Conservation (phyloP, 2,888 invertebrate genomes). For the Eupsilia transversa region DNA sequence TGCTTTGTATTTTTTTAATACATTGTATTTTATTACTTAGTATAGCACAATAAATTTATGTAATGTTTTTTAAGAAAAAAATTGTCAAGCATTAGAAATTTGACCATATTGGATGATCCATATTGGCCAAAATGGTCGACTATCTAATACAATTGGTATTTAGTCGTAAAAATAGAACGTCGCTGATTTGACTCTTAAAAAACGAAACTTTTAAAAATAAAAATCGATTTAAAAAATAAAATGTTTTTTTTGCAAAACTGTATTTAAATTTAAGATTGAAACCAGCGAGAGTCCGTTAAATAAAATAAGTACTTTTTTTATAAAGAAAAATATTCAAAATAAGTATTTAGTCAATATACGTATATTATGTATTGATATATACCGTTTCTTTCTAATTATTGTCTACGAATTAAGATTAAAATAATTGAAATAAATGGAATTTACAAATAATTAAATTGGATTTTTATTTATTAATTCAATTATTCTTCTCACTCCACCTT, state of each 20-base stretch:
- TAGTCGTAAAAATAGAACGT: conserved; percentile 62
- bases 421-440: conserved; percentile 86
- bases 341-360: conserved; percentile 81
- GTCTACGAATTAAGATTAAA: conserved; percentile 75
- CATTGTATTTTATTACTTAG: conserved; percentile 60
- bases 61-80: conserved; percentile 72
- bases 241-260: background rate
- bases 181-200: conserved; percentile 57
- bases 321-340: conserved; percentile 71
- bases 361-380: conserved; percentile 77
- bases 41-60: conserved; percentile 66
- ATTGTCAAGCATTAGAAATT: conserved; percentile 82
- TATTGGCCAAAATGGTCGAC: conserved; percentile 83
- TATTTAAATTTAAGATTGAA: conserved; percentile 31
- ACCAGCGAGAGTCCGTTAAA: conserved; percentile 56
- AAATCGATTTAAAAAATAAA: background rate
- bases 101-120: conserved; percentile 81
- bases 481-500: background rate
- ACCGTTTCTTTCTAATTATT: conserved; percentile 77
- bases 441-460: conserved; percentile 70
- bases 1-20: conserved; percentile 64
- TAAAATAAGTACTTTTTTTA: conserved; percentile 70
- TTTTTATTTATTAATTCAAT: conserved; percentile 5
- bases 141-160: conserved; percentile 83
- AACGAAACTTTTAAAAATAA: background rate